Base-by-base conservation (phyloP, 2,797 vertebrate genomes). In the Vireo griseus region DNA sequence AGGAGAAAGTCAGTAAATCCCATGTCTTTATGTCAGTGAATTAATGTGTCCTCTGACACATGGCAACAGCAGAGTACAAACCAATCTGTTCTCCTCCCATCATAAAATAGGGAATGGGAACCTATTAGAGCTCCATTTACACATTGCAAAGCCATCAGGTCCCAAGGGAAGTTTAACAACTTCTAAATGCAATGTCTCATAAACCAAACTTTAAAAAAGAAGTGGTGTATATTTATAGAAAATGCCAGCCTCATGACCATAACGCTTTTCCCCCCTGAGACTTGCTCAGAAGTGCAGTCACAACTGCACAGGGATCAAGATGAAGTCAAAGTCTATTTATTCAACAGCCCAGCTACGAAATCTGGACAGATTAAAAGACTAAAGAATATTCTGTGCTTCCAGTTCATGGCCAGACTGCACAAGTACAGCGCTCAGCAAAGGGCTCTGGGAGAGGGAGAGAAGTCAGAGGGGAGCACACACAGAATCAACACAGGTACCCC, bases 1-100 rank as follows among this genome's bases (percentile, higher is more conserved):
- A 66, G 83, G 48, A 95, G 40, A 4, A 21, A 59, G 88, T 61
- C 45, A 11, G 82, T 86, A 93, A 97, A 95, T 88, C 79, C 73
- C 69, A 2, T 1, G 58, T 63, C 75, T 54, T 76, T 45, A n/a
- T 69, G 89, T 26, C 85, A 61, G 52, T 48, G 81, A 68, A 80
- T 55, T 63, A 68, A 68, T 8, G 88, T 26, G 57, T 45, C 66
- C 88, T 88, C 79, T 89, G 79, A 82, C 82, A 83, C 16, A 29
- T 0, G 20, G 88, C 82, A 78, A 66, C 22, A 42, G 87, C 86
- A 24, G 62, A 92, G 85, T 2, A 50, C 84, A 84, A 95, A 72
- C 81, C 74, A 48, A 81, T 67, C 78, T 76, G 77, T 19, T 77
- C 37, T 58, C n/a, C 40, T 94, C 82, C 83, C 78, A 24, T 5